phyloP scores from a whole-genome alignment of 2,797 vertebrate species.

The Benthosema pterotum region DNA sequence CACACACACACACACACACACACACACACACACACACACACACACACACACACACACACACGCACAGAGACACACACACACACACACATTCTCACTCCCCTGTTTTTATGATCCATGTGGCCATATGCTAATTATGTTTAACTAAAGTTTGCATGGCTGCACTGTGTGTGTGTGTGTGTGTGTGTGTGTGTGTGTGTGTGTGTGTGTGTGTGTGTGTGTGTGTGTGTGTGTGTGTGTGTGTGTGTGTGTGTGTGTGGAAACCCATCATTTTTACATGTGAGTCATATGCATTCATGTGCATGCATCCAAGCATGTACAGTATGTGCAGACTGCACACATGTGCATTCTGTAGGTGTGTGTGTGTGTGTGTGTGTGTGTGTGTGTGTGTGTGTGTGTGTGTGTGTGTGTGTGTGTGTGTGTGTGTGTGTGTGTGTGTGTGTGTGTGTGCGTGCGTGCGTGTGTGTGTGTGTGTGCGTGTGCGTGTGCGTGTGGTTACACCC shows the following conservation, averaged over 20 bases:
- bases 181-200: background rate
- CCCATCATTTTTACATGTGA: too few species aligned
- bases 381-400: constrained; percentile 11
- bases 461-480: background rate
- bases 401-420: constrained; percentile 14
- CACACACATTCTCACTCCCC: too few species aligned
- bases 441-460: constrained; percentile 25
- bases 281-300: background rate
- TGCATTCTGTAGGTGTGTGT: constrained; percentile 10
- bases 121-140: background rate
- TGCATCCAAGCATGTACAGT: background rate
- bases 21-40: constrained; percentile 9
- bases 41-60: constrained; percentile 4
- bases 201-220: constrained; percentile 4
- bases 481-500: too few species aligned
- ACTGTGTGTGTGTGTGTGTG: constrained; percentile 2
- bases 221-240: background rate
- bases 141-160: background rate
- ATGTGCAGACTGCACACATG: background rate
- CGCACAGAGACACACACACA: too few species aligned
- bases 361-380: constrained; percentile 19
- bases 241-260: too few species aligned
- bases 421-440: constrained; percentile 36
- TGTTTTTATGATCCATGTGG: background rate
- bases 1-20: constrained; percentile 22